A percentile compares a stretch with the other conserved stretches of the same genome.
Evolutionary conservation across 2,797 vertebrate species (phyloP).

Genomic region (Cyprinodon diabolis): DNA sequence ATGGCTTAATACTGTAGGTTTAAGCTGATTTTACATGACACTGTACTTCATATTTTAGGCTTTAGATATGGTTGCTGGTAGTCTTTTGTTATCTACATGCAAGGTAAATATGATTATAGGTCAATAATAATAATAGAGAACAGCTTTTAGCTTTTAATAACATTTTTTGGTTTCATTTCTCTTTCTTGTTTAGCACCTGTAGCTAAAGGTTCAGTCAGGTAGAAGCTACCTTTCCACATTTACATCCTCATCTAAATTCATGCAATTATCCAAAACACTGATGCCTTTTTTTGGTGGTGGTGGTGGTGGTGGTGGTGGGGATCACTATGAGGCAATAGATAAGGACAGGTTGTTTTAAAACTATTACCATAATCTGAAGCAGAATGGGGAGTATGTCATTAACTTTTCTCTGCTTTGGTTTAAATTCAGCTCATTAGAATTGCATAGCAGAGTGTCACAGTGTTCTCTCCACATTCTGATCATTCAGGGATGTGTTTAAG

Average conservation of each 20-base stretch:
- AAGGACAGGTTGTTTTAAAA: constrained; percentile 24
- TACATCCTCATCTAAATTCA: constrained; percentile 27
- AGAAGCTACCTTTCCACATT: constrained; percentile 40
- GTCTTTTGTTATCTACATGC: not conserved
- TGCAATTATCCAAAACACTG: constrained; percentile 60
- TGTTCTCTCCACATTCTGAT: not conserved
- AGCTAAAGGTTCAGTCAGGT: constrained; percentile 23
- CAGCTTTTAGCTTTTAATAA: constrained; percentile 16
- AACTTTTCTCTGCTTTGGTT: constrained; percentile 9
- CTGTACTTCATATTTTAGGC: not conserved
- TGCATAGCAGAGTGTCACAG: not conserved
- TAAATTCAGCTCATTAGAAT: constrained; percentile 14
- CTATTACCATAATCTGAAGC: constrained; percentile 19
- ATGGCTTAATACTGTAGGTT: too few species aligned
- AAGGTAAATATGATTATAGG: not conserved
- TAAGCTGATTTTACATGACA: not conserved
- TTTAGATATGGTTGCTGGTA: not conserved
- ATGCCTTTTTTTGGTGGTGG: constrained; percentile 29
- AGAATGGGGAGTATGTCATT: constrained; percentile 17
- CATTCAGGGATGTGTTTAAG: not conserved
- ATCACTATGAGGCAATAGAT: constrained; percentile 19
- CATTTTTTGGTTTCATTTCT: not conserved
- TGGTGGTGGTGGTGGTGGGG: not conserved
- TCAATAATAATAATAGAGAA: not conserved
- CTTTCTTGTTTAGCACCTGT: constrained; percentile 15